These are phyloP conservation scores for Microtus ochrogaster DNA, from an alignment of 2,113 vertebrate species.

Conservation along the genomic window DNA sequence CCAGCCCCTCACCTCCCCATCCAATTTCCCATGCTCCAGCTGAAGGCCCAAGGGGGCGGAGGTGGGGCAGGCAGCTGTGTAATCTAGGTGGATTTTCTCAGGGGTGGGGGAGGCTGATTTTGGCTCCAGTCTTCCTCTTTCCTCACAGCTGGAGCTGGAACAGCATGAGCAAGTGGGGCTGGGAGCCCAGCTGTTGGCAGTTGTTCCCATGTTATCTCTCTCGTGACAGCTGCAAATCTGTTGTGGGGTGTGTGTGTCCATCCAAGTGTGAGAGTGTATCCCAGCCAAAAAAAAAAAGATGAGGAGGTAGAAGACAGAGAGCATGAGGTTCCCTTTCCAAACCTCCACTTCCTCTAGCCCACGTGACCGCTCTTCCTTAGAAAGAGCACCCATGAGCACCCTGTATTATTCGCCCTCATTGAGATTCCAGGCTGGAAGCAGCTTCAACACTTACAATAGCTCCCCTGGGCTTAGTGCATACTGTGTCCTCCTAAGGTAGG, in stretches of 20 bases:
- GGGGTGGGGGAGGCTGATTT: slow-evolving; percentile 47
- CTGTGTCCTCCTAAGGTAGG: neutral
- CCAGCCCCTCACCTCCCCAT: neutral
- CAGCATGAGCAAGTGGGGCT: neutral
- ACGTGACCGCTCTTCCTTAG: rapidly evolving
- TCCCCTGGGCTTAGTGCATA: neutral
- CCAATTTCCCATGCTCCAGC: slow-evolving; percentile 64
- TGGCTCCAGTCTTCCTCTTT: slow-evolving; percentile 45
- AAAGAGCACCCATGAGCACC: neutral
- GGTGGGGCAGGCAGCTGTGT: slow-evolving; percentile 65
- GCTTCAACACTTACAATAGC: neutral
- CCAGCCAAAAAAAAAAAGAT: neutral
- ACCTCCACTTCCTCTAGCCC: neutral
- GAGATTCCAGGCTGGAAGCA: neutral
- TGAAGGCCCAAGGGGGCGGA: slow-evolving; percentile 16
- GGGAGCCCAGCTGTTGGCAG: slow-evolving; percentile 71
- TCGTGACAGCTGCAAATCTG: slow-evolving; percentile 73
- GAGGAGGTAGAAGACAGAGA: neutral
- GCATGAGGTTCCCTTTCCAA: neutral
- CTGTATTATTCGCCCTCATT: neutral
- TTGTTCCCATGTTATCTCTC: slow-evolving; percentile 58
- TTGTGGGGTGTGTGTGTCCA: neutral
- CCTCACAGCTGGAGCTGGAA: slow-evolving; percentile 72
- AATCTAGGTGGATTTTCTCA: slow-evolving; percentile 76
- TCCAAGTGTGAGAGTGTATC: neutral